Base-by-base conservation (phyloP, 1,140 invertebrate species). In the Bactericera cockerelli region DNA sequence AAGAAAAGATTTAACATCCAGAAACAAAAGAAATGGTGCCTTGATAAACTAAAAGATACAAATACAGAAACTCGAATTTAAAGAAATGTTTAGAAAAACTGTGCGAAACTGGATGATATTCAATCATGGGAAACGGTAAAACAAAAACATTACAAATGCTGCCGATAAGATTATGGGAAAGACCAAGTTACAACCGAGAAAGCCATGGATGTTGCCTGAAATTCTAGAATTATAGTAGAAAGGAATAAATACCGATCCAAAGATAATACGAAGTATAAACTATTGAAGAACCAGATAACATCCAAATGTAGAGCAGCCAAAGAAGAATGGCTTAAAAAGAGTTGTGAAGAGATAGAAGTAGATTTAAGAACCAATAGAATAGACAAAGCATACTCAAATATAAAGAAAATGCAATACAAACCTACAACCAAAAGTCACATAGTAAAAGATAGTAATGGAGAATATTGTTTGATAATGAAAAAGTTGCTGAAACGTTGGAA, bases 11-110 rank as follows among this genome's bases (percentile, higher is more conserved):
- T 22, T 25, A 59, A 59, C n/a, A 16, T 16, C 1, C 38, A 36
- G 6, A 59, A 59, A 28, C 3, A 22, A 42, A 59, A 53, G 14
- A 59, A 42, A 42, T 59, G 57, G 57, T 14, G 42, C 24, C 36
- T 59, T n/a, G 39, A 59, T n/a, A 61, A 61, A 61, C 36, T 61
- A 14, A 61, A 53, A 53, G 25, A 59, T n/a, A 26, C 25, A 24
- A 8, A 59, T 26, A 26, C 36, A 59, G 19, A n/a, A 22, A 39
- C 11, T 49, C 42, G 42, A 22, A 25, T 26, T 26, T 42, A 26
- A 53, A 59, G 14, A 19, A 39, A 28, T 1, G 26, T n/a, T 22
- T 42, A 8, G 38, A 38, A 10, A 26, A 16, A 26, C 28, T n/a
- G n/a, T 22, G 24, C 19, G 25, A 36, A 3, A 14, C 14, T 16